Conservation (phyloP, 2,888 invertebrate species). For the Lycaena phlaeas region DNA sequence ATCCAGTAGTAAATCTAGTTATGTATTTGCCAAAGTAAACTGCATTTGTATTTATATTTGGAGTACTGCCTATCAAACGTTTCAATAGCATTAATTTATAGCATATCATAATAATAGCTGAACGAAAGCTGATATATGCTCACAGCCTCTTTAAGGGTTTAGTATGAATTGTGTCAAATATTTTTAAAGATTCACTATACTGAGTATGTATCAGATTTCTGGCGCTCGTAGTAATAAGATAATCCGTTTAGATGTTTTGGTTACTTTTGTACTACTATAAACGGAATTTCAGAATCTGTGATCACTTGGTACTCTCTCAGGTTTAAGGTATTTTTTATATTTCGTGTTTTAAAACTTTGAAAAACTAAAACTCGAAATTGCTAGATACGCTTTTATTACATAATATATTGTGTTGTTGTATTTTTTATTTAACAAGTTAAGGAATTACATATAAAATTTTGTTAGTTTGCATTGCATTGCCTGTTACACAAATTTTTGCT, state of each 20-base stretch:
- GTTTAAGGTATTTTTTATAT: conserved; percentile 63
- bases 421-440: conserved; percentile 27
- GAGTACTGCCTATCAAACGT: conserved; percentile 48
- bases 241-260: conserved; percentile 55
- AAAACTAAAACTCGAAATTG: conserved; percentile 41
- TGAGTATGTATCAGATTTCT: conserved; percentile 59
- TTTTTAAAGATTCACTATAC: conserved; percentile 11
- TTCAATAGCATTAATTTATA: conserved; percentile 35
- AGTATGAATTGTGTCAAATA: conserved; percentile 5
- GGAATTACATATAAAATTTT: neutral
- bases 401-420: conserved; percentile 24
- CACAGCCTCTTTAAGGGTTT: conserved; percentile 20
- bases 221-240: conserved; percentile 44
- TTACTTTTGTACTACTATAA: conserved; percentile 58
- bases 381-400: conserved; percentile 39
- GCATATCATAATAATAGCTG: conserved; percentile 47
- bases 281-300: conserved; percentile 68
- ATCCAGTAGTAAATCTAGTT: conserved; percentile 14
- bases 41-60: conserved; percentile 55
- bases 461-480: conserved; percentile 1
- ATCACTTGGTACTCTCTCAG: conserved; percentile 71
- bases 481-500: no score
- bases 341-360: conserved; percentile 41
- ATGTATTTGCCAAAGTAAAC: conserved; percentile 56
- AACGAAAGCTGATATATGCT: conserved; percentile 54